A percentile compares a stretch with the other conserved stretches of the same genome.
Conservation (phyloP, 2,888 invertebrate species). For the Phoenoteleia sp. region DNA sequence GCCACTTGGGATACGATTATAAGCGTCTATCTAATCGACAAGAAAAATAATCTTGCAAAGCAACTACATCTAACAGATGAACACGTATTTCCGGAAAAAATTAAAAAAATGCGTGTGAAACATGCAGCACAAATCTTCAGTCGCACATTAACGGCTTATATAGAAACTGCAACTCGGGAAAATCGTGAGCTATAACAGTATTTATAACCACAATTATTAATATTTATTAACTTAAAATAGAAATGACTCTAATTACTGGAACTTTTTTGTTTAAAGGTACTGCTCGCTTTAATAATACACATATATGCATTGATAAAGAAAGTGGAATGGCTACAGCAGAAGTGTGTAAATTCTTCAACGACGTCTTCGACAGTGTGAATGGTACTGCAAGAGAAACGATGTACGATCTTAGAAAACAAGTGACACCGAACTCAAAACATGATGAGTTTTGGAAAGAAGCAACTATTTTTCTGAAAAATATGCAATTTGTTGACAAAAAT, state of each 20-base stretch:
- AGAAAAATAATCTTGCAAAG: background rate
- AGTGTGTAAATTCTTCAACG: slow-evolving; percentile 14
- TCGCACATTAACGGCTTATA: background rate
- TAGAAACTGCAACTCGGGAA: background rate
- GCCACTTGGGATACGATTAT: slow-evolving; percentile 14
- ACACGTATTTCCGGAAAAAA: slow-evolving; percentile 5
- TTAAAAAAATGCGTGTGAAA: slow-evolving; percentile 32
- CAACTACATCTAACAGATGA: slow-evolving; percentile 2
- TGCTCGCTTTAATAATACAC: background rate
- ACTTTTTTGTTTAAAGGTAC: background rate
- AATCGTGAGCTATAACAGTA: background rate
- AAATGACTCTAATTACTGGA: background rate
- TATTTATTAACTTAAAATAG: background rate
- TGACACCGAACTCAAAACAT: background rate
- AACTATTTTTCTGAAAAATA: background rate
- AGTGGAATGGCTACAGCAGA: slow-evolving; percentile 8
- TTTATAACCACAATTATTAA: background rate
- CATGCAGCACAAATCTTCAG: slow-evolving; percentile 31
- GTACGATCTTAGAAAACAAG: slow-evolving; percentile 1
- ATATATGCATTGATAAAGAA: background rate
- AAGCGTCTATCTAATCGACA: background rate
- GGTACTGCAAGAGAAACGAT: background rate
- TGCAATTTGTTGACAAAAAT: background rate
- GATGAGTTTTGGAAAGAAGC: slow-evolving; percentile 7
- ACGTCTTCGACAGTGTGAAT: slow-evolving; percentile 15